A percentile compares a stretch with the other conserved stretches of the same genome.
These are phyloP conservation scores for Dipodomys spectabilis DNA, from an alignment of 2,113 vertebrate species.

Conservation along the genomic window DNA sequence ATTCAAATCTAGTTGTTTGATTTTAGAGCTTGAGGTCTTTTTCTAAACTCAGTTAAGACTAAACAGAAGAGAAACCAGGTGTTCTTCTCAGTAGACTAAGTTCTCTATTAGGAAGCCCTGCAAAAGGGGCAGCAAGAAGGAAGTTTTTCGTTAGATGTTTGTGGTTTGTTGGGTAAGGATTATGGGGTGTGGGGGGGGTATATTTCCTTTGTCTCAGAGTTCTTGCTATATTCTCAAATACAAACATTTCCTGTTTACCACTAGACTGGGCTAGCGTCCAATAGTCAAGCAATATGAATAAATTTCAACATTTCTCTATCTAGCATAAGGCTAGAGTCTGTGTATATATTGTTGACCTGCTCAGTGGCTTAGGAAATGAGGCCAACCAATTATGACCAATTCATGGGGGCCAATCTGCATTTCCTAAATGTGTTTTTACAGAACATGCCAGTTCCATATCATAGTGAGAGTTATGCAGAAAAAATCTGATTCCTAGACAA, in stretches of 20 bases:
- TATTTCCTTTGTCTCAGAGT: constrained; percentile 62
- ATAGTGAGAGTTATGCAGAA: neutral
- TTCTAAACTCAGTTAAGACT: neutral
- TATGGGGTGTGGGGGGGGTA: constrained; percentile 43
- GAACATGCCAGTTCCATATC: neutral
- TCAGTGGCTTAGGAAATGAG: constrained; percentile 46
- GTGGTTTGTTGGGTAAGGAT: constrained; percentile 9
- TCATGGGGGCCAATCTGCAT: neutral
- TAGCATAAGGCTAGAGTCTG: neutral
- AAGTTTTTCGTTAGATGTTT: constrained; percentile 20
- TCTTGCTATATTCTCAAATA: constrained; percentile 72
- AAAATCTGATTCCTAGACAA: neutral
- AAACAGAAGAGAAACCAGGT: constrained; percentile 31
- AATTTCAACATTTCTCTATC: constrained; percentile 52
- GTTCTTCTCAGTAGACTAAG: neutral
- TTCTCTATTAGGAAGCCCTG: constrained; percentile 18
- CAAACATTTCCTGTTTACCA: constrained; percentile 75
- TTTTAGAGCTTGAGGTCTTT: neutral
- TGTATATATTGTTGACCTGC: neutral
- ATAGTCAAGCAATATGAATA: constrained; percentile 61
- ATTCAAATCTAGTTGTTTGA: neutral
- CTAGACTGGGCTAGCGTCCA: constrained; percentile 61
- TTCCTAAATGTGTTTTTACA: constrained; percentile 25
- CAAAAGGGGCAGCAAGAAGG: constrained; percentile 28
- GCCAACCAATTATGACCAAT: constrained; percentile 4